Evolutionary conservation across 1,140 invertebrate genomes (phyloP), one percentile per base, ranked within the genome.

Genomic region (Orius insidiosus): DNA sequence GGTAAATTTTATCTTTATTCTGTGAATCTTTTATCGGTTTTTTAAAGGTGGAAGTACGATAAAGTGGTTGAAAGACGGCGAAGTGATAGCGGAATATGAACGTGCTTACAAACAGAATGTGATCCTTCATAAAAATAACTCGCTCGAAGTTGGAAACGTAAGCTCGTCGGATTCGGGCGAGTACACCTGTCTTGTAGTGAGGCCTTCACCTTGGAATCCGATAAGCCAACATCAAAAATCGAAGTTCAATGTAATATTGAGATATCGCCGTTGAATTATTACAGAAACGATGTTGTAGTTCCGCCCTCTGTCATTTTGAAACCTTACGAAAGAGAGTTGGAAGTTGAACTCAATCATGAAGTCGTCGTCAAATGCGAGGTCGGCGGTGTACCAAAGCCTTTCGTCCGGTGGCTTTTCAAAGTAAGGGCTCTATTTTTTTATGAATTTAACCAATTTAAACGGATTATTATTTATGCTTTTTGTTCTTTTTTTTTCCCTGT

Each of bases 201-300:
- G 73, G 37, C 69, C 73, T 2, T 59, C 63, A 33, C 66, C 70
- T 11, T 72, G 68, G 69, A 64, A 65, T n/a, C 58, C 68, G 34
- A 70, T 79, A 6, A 68, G 66, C 42, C 80, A 83, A 60, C 63
- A 69, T 19, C 78, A 84, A 67, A 74, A 30, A 80, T 85, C 48
- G 71, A 81, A 69, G 80, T 85, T 24, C 68, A 80, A 58, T 75
- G 78, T 80, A 63, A 74, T 75, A 9, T 5, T 11, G 33, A 32
- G 13, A 15, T 40, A 36, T 40, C 16, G 19, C 34, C 24, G 37
- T 49, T 49, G 18, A 40, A 31, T 45, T 9, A 35, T 37, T 40
- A 18, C 34, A 44, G 14, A 35, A 46, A 8, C 52, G 46, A 31
- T 43, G 47, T 50, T 60, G 45, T 58, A 80, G 78, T 74, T 63